Conservation (phyloP, 1,140 invertebrate species). For the Drosophila fuyamai region DNA sequence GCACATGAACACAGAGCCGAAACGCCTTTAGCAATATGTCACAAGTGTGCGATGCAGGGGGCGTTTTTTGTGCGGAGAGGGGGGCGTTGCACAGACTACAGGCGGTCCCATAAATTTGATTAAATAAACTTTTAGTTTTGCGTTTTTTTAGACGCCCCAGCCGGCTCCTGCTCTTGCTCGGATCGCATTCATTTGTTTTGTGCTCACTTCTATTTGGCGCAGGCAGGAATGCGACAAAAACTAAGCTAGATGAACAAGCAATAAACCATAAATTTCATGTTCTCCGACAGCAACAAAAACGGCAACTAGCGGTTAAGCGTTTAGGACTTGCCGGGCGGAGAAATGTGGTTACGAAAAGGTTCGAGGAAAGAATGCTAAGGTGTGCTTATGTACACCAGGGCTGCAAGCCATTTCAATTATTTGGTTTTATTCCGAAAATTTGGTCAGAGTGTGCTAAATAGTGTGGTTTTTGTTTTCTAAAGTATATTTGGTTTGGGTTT, state of each 20-base stretch:
- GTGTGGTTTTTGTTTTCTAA: conserved; percentile 19
- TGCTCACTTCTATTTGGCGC: conserved; percentile 53
- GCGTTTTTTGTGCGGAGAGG: conserved; percentile 2
- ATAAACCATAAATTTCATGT: conserved; percentile 83
- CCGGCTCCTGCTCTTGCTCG: too few relatives aligned
- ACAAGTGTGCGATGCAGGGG: conserved; percentile 35
- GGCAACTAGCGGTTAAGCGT: conserved; percentile 55
- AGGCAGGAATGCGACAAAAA: conserved; percentile 76
- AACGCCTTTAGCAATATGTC: conserved; percentile 75
- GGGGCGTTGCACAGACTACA: conserved; percentile 15
- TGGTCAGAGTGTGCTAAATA: conserved; percentile 14
- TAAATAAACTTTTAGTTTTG: conserved; percentile 80
- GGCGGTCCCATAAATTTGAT: conserved; percentile 73
- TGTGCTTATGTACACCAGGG: conserved; percentile 51
- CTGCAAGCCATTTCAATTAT: conserved; percentile 14
- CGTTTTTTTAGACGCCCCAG: conserved; percentile 47
- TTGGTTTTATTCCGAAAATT: conserved; percentile 14
- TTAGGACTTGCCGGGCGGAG: conserved; percentile 59
- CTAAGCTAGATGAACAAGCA: conserved; percentile 80
- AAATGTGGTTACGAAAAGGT: conserved; percentile 8
- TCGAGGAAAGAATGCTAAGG: conserved; percentile 43
- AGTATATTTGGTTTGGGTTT: conserved; percentile 5
- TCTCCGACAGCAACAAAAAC: conserved; percentile 40
- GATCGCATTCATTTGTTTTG: conserved; percentile 39
- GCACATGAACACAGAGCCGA: conserved; percentile 39